Evolutionary conservation across 1,140 invertebrate genomes (phyloP), one percentile per base, ranked within the genome.

Genomic region (Drosophila tani): DNA sequence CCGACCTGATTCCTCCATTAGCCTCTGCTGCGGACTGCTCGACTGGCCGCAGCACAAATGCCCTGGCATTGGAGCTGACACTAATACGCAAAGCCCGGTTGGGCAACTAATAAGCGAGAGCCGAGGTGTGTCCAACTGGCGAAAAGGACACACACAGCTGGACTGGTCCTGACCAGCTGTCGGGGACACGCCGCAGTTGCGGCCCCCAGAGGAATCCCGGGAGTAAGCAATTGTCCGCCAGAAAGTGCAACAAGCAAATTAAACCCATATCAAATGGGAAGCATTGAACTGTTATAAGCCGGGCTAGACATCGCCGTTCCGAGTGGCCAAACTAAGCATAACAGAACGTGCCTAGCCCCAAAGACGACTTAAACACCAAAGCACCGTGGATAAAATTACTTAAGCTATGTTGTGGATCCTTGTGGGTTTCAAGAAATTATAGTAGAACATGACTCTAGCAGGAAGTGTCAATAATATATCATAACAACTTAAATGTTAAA

Each of bases 61-160:
- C 83, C 76, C 74, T 63, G 71, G 51, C 83, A 87, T 87, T 80
- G 76, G 51, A 68, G 35, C 69, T 90, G 85, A 88, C 85, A 88
- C 84, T 88, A 84, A 88, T 90, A 75, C 81, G 75, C 78, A 79
- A 81, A 71, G 84, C 84, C 50, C 83, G 81, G 85, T 81, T 88
- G 67, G 81, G 66, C 85, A 83, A 64, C 85, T 88, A 88, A 88
- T 90, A 84, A 90, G 73, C 74, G 80, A 71, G 58, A 64, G 67
- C 71, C 57, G 58, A 71, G 65, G 62, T 80, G 75, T 65, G 69
- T 43, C 58, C 60, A 45, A 40, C 57, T 59, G 71, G 60, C 65
- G 56, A 57, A 47, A 24, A 58, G 65, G 53, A 65, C 71, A 59
- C 32, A 38, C 32, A 45, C 38, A 35, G n/a, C 27, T 24, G 38